Base-by-base conservation (phyloP, 2,888 invertebrate species). In the Rotaria socialis region DNA sequence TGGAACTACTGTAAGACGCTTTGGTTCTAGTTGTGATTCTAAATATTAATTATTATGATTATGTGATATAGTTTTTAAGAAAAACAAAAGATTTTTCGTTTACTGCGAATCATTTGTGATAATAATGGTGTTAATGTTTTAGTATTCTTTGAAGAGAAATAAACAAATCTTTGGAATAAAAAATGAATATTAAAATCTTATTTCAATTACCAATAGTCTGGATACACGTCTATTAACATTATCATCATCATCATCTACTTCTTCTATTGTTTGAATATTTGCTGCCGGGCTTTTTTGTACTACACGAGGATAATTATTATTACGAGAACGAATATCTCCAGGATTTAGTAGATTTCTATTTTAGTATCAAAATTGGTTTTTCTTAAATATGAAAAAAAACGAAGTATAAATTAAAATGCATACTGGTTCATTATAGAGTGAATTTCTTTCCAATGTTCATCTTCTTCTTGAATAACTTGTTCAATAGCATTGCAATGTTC, bases 371-470 rank as follows among this genome's bases (percentile, higher is more conserved):
- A 52, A 52, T 4, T 52, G 14, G 2, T 8, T 60, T 27, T 8
- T 27, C 27, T 27, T 16, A 67, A 24, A 60, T 14, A 60, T 2
- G 10, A 60, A 14, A 5, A 5, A 27, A 0, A 27, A 60, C 6
- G 27, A 24, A 7, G n/a, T n/a, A 5, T n/a, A 8, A 10, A 5
- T 8, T 47, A 10, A 14, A 14, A 14, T 24, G 6, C 60, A 67
- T 27, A 67, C 67, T 67, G 67, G 35, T 67, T 16, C 67, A 67
- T 35, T 27, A 67, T 16, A 27, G 67, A 27, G 35, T 67, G 67
- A 67, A 67, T 67, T 35, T 67, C 67, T 67, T 67, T 67, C 67
- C 67, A 67, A 35, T 67, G 67, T 3, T 67, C 67, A 35, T 27
- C 67, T 67, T 67, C 67, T 67, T 67, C 67, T 35, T 35, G 27